These are phyloP conservation scores for Antechinus flavipes DNA, from an alignment of 2,113 vertebrate genomes.

Conservation along the genomic window DNA sequence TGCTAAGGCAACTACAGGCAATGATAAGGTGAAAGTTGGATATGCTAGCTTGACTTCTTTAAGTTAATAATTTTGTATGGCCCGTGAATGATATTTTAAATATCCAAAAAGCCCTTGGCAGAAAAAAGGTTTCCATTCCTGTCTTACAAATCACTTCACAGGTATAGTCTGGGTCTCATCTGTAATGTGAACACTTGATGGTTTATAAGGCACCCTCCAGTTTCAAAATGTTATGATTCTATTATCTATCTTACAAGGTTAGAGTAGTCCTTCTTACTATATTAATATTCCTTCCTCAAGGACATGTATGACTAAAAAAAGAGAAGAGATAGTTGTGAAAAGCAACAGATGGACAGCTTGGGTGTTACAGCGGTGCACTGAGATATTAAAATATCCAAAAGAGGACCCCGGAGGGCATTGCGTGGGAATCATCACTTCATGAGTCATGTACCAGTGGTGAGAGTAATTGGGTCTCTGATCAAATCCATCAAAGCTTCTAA, in stretches of 20 bases:
- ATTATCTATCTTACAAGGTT: neutral
- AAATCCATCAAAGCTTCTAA: slow-evolving; percentile 6
- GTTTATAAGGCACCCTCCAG: slow-evolving; percentile 26
- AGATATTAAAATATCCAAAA: neutral
- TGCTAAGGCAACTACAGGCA: too few relatives aligned
- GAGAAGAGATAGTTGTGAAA: neutral
- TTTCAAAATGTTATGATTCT: slow-evolving; percentile 22
- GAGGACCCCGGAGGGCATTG: neutral
- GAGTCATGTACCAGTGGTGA: neutral
- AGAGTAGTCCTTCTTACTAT: neutral
- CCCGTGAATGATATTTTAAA: too few relatives aligned
- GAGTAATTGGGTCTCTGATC: neutral
- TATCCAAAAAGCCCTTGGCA: too few relatives aligned
- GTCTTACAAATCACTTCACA: slow-evolving; percentile 43
- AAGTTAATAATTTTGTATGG: too few relatives aligned
- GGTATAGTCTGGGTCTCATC: neutral
- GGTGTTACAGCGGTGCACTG: neutral
- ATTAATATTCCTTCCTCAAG: neutral
- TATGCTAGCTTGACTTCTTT: too few relatives aligned
- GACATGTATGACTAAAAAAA: neutral
- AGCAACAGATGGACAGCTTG: neutral
- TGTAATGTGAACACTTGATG: slow-evolving; percentile 39
- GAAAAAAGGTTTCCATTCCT: too few relatives aligned
- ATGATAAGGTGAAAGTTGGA: too few relatives aligned
- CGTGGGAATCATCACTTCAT: neutral